Evolutionary conservation across 1,140 invertebrate species (phyloP).

Genomic region (Leptopilina boulardi): DNA sequence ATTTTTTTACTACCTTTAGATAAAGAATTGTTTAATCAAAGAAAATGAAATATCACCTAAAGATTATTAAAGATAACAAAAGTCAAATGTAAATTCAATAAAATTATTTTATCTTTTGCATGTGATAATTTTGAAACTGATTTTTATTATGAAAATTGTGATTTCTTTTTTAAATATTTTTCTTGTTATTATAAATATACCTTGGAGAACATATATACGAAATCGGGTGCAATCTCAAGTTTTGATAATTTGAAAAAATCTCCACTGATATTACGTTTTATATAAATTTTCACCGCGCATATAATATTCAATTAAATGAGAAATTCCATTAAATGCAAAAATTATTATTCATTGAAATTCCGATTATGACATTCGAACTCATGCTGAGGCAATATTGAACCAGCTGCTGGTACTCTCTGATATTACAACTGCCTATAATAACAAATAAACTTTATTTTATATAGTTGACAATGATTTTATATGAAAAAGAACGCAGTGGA

Average conservation of each 20-base stretch:
- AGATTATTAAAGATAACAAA: too few species aligned
- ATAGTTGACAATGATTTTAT: conserved; percentile 19
- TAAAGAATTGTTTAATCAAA: too few species aligned
- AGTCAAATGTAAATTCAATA: too few species aligned
- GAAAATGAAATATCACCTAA: too few species aligned
- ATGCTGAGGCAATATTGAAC: conserved; percentile 6
- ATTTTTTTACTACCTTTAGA: too few species aligned
- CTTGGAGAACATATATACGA: not conserved
- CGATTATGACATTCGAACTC: conserved; percentile 11
- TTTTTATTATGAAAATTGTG: too few species aligned
- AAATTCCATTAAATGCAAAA: conserved; percentile 21
- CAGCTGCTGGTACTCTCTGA: conserved; percentile 9
- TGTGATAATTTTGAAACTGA: too few species aligned
- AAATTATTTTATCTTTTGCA: too few species aligned
- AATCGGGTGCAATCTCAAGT: not conserved
- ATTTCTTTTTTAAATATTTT: too few species aligned
- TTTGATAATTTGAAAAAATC: not conserved
- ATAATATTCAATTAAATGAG: conserved; percentile 18
- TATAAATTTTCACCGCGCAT: not conserved
- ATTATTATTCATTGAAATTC: conserved; percentile 25
- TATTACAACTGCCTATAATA: not conserved
- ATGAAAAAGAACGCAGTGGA: not conserved
- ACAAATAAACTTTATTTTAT: conserved; percentile 28
- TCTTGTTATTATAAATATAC: too few species aligned
- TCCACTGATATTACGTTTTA: not conserved